Percentiles rank a stretch among this genome's conserved stretches.
Conservation (phyloP, 2,888 invertebrate genomes). For the Ctenicera cuprea region DNA sequence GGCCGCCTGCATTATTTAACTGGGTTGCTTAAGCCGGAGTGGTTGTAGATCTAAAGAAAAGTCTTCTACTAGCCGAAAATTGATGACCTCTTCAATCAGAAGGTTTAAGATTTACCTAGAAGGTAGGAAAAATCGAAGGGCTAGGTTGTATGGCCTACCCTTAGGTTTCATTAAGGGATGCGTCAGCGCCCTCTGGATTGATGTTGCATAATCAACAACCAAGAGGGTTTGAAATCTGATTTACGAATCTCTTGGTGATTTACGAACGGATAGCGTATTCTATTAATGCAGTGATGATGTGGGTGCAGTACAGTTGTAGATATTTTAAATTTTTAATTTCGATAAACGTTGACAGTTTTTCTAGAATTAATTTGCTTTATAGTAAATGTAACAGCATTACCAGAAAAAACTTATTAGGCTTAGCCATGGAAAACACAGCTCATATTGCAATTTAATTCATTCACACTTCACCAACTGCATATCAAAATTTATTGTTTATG, state of each 20-base stretch:
- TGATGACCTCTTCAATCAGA: slow-evolving; percentile 20
- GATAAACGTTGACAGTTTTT: no score
- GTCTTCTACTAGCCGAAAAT: slow-evolving; percentile 30
- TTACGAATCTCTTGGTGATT: slow-evolving; percentile 1
- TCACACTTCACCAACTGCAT: no score
- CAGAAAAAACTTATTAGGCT: no score
- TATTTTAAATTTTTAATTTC: no score
- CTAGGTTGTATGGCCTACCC: slow-evolving; percentile 1
- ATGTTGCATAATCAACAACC: slow-evolving; percentile 12
- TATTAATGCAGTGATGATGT: no score
- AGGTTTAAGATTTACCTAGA: not conserved
- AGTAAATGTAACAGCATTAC: no score
- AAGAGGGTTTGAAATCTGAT: slow-evolving; percentile 7
- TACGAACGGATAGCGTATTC: not conserved
- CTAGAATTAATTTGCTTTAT: no score
- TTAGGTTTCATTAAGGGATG: not conserved
- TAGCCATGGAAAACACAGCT: no score
- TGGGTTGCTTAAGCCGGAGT: slow-evolving; percentile 46
- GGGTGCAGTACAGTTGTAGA: no score
- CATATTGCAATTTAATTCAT: no score
- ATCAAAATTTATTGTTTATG: no score
- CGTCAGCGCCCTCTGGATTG: slow-evolving; percentile 18
- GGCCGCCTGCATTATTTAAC: slow-evolving; percentile 51
- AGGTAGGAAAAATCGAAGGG: not conserved
- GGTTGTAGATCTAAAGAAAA: slow-evolving; percentile 39